Evolutionary conservation across 2,797 vertebrate species (phyloP), one percentile per base, ranked within the genome.

Genomic region (Dermochelys coriacea): DNA sequence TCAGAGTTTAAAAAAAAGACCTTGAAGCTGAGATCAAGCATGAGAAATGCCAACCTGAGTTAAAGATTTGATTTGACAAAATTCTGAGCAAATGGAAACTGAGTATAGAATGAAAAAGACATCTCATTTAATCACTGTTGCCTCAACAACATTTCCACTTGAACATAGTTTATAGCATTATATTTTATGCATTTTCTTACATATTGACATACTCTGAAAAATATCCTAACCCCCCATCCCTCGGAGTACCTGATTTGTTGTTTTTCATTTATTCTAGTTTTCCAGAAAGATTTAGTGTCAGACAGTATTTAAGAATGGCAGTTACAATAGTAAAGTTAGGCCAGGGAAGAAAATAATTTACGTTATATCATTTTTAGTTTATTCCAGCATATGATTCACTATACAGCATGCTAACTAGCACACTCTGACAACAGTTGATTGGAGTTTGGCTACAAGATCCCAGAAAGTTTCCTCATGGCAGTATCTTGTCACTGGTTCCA

Each of bases 401-500:
- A 16, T 85, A 19, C 68, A 91, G 55, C 59, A 16, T 21, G 61
- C 37, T 49, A 37, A 84, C 37, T 6, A 5, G 5, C 25, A 27
- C 0, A 1, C 45, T 87, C 74, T 80, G 83, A 49, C 78, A 52
- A 79, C 78, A 50, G 68, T 87, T 93, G 82, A 84, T 90, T 86
- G 51, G 83, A 84, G 81, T 90, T 82, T 79, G n/a, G 82, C 78
- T 91, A 78, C 71, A 85, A 87, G 77, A 93, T 82, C 0, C 1
- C 31, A 7, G 31, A 80, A 84, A 88, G 55, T 85, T 94, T 79
- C n/a, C 85, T 91, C 55, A 11, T 61, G 86, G 82, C 75, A 55
- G 45, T 77, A 71, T 94, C 92, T 93, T 95, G 90, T 96, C 91
- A 6, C 78, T 80, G 92, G 82, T 94, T 83, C 77, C 68, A 78